phyloP scores from a whole-genome alignment of 37 sponge, comb jelly and placozoan genomes.

The Chondrilla cf. caribensis region DNA sequence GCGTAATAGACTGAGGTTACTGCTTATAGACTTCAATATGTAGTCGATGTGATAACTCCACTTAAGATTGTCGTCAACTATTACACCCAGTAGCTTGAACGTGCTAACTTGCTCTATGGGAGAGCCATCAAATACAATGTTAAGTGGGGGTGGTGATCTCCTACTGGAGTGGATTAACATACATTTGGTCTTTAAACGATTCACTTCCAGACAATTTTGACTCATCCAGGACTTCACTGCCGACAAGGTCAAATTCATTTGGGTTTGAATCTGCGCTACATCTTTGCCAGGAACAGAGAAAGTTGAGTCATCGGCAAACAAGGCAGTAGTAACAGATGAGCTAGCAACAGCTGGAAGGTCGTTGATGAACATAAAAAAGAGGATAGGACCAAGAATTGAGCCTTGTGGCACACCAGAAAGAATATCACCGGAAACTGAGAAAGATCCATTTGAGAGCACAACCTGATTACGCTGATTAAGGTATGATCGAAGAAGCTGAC shows the following conservation, averaged over 20 bases:
- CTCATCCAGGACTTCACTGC: slow-evolving; percentile 11
- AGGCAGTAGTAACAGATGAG: slow-evolving; percentile 5
- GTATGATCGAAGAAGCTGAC: slow-evolving; percentile 1
- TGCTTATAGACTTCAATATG: background rate
- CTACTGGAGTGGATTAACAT: slow-evolving; percentile 6
- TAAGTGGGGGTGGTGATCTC: slow-evolving; percentile 11
- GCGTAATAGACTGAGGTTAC: slow-evolving; percentile 2
- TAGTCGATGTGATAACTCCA: background rate
- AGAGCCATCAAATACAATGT: slow-evolving; percentile 6
- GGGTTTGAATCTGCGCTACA: background rate
- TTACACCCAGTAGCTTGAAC: slow-evolving; percentile 14
- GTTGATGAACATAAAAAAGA: slow-evolving; percentile 1
- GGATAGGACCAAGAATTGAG: slow-evolving; percentile 23
- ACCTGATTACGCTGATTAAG: slow-evolving; percentile 1
- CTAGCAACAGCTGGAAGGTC: slow-evolving; percentile 5
- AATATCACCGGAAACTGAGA: background rate
- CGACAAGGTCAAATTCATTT: background rate
- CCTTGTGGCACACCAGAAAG: slow-evolving; percentile 18
- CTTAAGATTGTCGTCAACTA: background rate
- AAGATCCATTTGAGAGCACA: background rate
- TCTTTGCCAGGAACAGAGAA: background rate
- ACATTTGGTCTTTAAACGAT: slow-evolving; percentile 2
- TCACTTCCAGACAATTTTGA: background rate
- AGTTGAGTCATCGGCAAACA: slow-evolving; percentile 26
- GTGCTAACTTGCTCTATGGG: slow-evolving; percentile 12